phyloP scores from a whole-genome alignment of 2,888 invertebrate species.

The Lycophotia porphyrea region DNA sequence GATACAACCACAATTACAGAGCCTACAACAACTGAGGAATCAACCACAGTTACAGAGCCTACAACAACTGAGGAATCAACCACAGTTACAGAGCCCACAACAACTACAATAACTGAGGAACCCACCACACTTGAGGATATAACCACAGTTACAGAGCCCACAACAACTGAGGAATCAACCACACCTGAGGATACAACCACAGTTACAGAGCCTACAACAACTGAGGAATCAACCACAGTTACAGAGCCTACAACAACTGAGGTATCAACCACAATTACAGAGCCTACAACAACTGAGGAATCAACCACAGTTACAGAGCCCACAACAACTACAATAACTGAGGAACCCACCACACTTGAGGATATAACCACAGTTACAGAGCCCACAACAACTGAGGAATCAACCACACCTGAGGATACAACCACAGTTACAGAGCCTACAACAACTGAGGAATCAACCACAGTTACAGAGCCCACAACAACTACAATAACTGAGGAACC shows the following conservation, averaged over 20 bases:
- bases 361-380: background rate
- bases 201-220: background rate
- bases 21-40: background rate
- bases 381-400: background rate
- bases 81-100: background rate
- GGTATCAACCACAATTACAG: background rate
- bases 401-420: constrained; percentile 1
- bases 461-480: background rate
- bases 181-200: background rate
- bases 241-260: background rate
- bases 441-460: background rate
- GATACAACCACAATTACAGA: constrained; percentile 1
- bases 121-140: too few relatives aligned
- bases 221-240: background rate
- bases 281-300: background rate
- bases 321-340: too few relatives aligned
- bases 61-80: too few relatives aligned
- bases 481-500: background rate
- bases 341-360: background rate
- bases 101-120: background rate
- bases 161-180: background rate
- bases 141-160: too few relatives aligned
- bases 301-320: background rate
- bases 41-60: too few relatives aligned
- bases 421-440: too few relatives aligned